Conservation (phyloP, 2,113 vertebrate species). For the Thamnophis sirtalis region DNA sequence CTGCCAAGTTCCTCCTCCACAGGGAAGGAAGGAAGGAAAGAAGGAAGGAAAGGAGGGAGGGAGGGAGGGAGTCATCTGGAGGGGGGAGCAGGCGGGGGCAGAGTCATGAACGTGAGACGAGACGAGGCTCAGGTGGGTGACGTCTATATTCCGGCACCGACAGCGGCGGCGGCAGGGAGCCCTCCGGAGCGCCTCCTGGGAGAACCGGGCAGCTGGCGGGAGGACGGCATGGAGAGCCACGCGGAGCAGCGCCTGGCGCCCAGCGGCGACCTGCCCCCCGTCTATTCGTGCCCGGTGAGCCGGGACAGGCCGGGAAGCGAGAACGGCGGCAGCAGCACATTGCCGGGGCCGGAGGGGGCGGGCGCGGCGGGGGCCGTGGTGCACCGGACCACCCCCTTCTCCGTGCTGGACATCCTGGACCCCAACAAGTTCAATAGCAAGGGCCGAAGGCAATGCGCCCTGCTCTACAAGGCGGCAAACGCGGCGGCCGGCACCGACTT, state of each 20-base stretch:
- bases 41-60: conserved; percentile 26
- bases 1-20: not conserved
- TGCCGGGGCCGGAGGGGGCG: conserved; percentile 74
- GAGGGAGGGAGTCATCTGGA: conserved; percentile 38
- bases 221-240: conserved; percentile 69
- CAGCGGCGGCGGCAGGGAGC: conserved; percentile 46
- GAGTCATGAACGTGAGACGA: conserved; percentile 74
- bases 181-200: conserved; percentile 59
- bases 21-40: not conserved
- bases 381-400: conserved; percentile 93
- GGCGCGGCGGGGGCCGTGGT: conserved; percentile 57
- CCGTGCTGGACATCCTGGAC: conserved; percentile 95
- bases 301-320: conserved; percentile 77
- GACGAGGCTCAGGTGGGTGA: conserved; percentile 74
- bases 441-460: conserved; percentile 60
- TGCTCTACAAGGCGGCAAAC: conserved; percentile 61
- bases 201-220: conserved; percentile 53
- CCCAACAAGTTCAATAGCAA: conserved; percentile 95
- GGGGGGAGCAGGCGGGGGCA: not conserved
- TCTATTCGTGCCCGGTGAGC: conserved; percentile 68
- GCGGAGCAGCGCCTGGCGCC: conserved; percentile 70
- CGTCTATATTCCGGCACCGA: conserved; percentile 66
- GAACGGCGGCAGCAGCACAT: conserved; percentile 63
- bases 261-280: conserved; percentile 59
- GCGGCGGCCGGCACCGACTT: conserved; percentile 44